Evolutionary conservation across 2,797 vertebrate genomes (phyloP).

Genomic region (Chloroceryle amazona): DNA sequence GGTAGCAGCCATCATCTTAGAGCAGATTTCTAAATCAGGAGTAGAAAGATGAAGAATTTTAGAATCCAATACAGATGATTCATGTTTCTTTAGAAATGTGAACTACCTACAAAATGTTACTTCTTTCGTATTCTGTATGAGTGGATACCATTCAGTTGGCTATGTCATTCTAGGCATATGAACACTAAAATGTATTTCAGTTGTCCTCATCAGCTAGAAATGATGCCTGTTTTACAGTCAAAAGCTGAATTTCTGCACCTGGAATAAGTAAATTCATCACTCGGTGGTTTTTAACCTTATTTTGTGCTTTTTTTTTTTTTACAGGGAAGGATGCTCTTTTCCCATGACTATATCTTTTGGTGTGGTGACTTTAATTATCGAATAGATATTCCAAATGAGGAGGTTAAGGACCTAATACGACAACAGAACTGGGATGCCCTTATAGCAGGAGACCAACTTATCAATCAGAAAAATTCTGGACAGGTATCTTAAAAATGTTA

Average conservation of each 20-base stretch:
- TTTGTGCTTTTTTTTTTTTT: not conserved
- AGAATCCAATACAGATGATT: not conserved
- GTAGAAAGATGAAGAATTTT: not conserved
- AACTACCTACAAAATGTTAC: not conserved
- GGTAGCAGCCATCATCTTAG: not conserved
- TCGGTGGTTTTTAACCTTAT: not conserved
- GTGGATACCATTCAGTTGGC: not conserved
- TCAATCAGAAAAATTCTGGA: conserved; percentile 93
- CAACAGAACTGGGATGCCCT: conserved; percentile 95
- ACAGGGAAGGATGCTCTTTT: conserved; percentile 95
- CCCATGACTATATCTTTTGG: conserved; percentile 99
- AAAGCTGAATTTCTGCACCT: not conserved
- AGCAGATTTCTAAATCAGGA: not conserved
- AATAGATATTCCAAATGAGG: conserved; percentile 94
- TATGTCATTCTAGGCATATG: not conserved
- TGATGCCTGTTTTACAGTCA: not conserved
- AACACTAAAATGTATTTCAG: not conserved
- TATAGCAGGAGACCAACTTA: conserved; percentile 93
- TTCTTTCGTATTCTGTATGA: not conserved
- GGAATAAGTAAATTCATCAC: not conserved
- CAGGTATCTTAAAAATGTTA: conserved; percentile 81
- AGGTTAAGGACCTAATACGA: conserved; percentile 95
- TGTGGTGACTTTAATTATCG: conserved; percentile 99
- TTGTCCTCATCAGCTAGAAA: not conserved
- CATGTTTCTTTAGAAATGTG: not conserved